phyloP scores from a whole-genome alignment of 2,797 vertebrate species.

The Mycteria americana region DNA sequence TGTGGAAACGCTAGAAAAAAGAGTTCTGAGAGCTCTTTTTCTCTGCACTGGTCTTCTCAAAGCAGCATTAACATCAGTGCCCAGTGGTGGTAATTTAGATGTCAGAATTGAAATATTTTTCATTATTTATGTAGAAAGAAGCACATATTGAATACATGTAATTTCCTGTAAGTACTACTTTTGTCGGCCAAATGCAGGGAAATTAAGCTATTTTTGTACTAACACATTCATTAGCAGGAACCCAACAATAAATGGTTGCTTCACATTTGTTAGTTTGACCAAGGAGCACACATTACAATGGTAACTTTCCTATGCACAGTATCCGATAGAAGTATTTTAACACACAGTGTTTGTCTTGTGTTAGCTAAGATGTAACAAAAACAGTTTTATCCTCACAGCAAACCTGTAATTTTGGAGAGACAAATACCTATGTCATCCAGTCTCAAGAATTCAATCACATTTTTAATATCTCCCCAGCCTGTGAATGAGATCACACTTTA shows the following conservation, averaged over 20 bases:
- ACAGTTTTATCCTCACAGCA: background rate
- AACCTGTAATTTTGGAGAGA: background rate
- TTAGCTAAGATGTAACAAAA: background rate
- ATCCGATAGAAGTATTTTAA: background rate
- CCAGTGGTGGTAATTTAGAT: background rate
- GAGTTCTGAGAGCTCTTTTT: background rate
- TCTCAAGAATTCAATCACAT: background rate
- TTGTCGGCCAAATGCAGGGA: background rate
- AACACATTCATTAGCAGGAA: background rate
- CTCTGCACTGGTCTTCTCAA: background rate
- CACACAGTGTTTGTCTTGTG: background rate
- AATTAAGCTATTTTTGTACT: background rate
- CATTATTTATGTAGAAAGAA: background rate
- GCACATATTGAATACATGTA: background rate
- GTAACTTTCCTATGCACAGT: background rate
- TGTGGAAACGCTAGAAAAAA: background rate
- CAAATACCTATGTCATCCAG: background rate
- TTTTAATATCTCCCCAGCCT: background rate
- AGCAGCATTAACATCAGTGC: background rate
- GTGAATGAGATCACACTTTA: background rate
- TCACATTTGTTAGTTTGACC: background rate
- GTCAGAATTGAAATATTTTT: background rate
- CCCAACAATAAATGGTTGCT: background rate
- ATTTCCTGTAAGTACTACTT: conserved; percentile 5
- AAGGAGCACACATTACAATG: background rate